phyloP scores from a whole-genome alignment of 2,113 vertebrate genomes.

The Nothocercus julius region DNA sequence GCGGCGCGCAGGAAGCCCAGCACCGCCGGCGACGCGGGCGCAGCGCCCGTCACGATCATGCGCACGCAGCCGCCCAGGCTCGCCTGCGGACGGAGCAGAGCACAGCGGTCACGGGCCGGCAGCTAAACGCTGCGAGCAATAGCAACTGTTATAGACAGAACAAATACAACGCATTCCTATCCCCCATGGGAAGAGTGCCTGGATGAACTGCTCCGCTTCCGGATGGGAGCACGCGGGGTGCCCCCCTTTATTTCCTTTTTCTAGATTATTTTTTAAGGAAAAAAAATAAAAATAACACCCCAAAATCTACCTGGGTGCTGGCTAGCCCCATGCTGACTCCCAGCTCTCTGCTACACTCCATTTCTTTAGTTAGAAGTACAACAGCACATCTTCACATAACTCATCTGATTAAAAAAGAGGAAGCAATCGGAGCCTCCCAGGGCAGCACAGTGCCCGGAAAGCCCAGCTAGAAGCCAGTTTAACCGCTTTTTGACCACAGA shows the following conservation, averaged over 20 bases:
- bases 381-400: constrained; percentile 16
- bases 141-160: too few species aligned
- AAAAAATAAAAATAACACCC: neutral
- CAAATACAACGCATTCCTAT: too few species aligned
- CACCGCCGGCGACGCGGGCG: constrained; percentile 90
- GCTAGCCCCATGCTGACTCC: neutral
- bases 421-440: constrained; percentile 22
- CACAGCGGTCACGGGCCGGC: too few species aligned
- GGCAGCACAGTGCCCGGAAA: neutral
- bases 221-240: too few species aligned
- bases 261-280: neutral
- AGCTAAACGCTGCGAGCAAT: too few species aligned
- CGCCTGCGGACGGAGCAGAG: constrained; percentile 74
- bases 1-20: constrained; percentile 93
- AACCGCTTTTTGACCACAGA: neutral
- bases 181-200: too few species aligned
- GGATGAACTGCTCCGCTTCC: neutral
- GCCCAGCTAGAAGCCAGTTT: neutral
- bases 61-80: constrained; percentile 90
- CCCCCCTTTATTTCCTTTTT: neutral
- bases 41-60: constrained; percentile 97
- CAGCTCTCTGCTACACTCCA: constrained; percentile 38
- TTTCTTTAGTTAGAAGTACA: constrained; percentile 68
- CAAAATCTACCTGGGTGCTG: neutral
- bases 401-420: constrained; percentile 15